A percentile compares a stretch with the other conserved stretches of the same genome.
These are phyloP conservation scores for Ctenosaura bakeri DNA, from an alignment of 2,797 vertebrate species.

Conservation along the genomic window DNA sequence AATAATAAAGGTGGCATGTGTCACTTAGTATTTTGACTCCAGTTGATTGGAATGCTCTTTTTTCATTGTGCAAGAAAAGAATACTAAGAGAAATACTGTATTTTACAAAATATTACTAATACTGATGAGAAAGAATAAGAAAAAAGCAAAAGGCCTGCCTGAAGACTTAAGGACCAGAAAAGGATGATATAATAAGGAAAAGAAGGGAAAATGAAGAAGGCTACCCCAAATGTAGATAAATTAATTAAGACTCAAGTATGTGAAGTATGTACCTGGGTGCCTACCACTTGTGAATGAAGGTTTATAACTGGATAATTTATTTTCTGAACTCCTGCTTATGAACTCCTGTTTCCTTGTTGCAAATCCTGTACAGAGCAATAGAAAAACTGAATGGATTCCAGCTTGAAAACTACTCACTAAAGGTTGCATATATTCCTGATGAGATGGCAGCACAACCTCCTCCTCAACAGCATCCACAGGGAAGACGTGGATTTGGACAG, in stretches of 20 bases:
- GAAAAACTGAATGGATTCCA: conserved; percentile 97
- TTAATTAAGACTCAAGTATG: neutral
- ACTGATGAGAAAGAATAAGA: neutral
- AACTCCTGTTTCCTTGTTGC: conserved; percentile 51
- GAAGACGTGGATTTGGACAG: conserved; percentile 88
- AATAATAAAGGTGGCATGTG: neutral
- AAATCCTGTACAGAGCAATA: conserved; percentile 86
- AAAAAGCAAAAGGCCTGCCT: neutral
- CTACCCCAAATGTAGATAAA: neutral
- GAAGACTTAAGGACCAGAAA: neutral
- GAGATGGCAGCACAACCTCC: conserved; percentile 87
- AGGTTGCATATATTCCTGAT: conserved; percentile 97
- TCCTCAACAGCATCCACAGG: conserved; percentile 79
- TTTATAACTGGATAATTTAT: neutral
- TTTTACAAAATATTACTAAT: conserved; percentile 5
- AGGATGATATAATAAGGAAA: neutral
- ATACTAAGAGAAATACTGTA: neutral
- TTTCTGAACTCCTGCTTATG: conserved; percentile 32
- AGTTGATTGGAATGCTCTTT: neutral
- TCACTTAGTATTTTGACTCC: neutral
- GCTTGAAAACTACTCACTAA: conserved; percentile 95
- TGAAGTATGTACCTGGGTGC: neutral
- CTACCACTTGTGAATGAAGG: neutral
- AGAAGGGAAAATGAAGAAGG: neutral
- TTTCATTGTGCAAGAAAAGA: neutral